phyloP scores from a whole-genome alignment of 92 coral and sea anemone genomes.

The Umimayanthus kanabou region DNA sequence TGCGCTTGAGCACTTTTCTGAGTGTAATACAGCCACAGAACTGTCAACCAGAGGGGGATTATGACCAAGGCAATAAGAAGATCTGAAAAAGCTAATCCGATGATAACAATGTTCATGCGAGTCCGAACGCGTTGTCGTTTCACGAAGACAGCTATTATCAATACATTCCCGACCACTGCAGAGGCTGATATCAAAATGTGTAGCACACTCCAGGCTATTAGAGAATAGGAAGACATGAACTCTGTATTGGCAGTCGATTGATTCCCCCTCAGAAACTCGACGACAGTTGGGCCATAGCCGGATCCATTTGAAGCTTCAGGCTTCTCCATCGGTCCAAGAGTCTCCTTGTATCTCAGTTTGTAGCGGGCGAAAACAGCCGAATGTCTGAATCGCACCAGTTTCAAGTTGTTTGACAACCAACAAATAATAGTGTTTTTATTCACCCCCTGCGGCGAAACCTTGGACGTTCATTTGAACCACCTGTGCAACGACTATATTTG shows the following conservation, averaged over 20 bases:
- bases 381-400: neutral
- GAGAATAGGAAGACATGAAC: conserved; percentile 44
- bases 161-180: conserved; percentile 65
- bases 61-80: conserved; percentile 64
- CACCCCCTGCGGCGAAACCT: neutral
- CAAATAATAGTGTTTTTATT: neutral
- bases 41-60: conserved; percentile 64
- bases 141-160: conserved; percentile 62
- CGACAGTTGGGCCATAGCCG: neutral
- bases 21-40: conserved; percentile 49
- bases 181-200: conserved; percentile 59
- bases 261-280: neutral
- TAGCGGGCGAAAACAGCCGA: neutral
- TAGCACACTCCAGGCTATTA: conserved; percentile 54
- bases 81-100: conserved; percentile 73
- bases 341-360: neutral
- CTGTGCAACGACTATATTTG: neutral
- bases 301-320: neutral
- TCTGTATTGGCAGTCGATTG: neutral
- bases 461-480: neutral
- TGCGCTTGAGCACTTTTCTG: conserved; percentile 33
- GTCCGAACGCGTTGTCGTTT: conserved; percentile 67
- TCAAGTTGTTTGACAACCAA: neutral
- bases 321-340: neutral
- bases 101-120: conserved; percentile 73